Evolutionary conservation across 2,797 vertebrate genomes (phyloP).

Genomic region (Orestias chungarensis): DNA sequence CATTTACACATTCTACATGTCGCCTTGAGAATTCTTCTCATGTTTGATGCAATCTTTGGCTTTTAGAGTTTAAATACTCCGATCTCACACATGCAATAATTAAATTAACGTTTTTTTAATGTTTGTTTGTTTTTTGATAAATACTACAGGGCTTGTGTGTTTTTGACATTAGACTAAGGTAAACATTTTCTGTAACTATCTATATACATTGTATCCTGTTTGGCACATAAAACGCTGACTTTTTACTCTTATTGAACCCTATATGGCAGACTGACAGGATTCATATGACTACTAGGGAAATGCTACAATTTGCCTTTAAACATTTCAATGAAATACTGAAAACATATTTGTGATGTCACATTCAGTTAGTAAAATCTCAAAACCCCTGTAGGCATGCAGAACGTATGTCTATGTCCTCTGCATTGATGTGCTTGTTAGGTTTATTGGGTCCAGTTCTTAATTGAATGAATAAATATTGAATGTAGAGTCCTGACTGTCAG

Average conservation of each 20-base stretch:
- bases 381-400: background rate
- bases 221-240: background rate
- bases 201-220: background rate
- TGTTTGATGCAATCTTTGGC: no score
- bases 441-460: constrained; percentile 6
- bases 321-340: background rate
- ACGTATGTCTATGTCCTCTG: constrained; percentile 13
- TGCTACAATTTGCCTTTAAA: background rate
- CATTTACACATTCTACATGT: no score
- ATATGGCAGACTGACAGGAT: background rate
- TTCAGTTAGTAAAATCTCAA: constrained; percentile 2
- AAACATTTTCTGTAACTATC: background rate
- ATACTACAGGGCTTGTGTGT: background rate
- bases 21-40: no score
- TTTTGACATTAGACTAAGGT: background rate
- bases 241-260: background rate
- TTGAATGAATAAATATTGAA: constrained; percentile 52
- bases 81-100: no score
- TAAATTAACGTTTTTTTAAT: no score
- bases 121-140: no score
- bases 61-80: no score
- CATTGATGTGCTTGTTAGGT: background rate
- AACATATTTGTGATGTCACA: background rate
- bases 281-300: background rate
- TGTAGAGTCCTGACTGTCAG: constrained; percentile 33